Evolutionary conservation across 1,140 invertebrate genomes (phyloP).

Genomic region (Lordiphosa clarofinis): DNA sequence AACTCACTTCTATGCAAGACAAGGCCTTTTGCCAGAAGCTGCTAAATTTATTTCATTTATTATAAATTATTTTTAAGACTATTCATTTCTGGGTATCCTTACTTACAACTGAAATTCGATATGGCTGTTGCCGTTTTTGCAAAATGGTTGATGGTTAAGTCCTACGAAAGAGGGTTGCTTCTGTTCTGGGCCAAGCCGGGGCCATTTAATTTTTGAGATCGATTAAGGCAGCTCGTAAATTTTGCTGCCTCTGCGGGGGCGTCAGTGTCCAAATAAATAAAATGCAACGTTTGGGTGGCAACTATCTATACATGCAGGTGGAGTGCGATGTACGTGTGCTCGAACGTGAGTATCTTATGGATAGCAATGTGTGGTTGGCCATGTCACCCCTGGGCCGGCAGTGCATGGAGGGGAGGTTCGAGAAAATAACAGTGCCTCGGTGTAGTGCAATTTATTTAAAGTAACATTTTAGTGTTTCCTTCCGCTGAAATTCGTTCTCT

Average conservation of each 20-base stretch:
- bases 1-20: too few relatives aligned
- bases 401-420: background rate
- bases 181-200: background rate
- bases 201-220: slow-evolving; percentile 44
- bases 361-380: slow-evolving; percentile 56
- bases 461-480: slow-evolving; percentile 79
- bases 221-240: slow-evolving; percentile 48
- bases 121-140: background rate
- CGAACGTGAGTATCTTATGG: slow-evolving; percentile 19
- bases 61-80: too few relatives aligned
- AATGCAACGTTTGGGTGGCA: slow-evolving; percentile 42
- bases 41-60: too few relatives aligned
- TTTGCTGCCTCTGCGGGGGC: slow-evolving; percentile 43
- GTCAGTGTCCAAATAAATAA: slow-evolving; percentile 68
- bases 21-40: too few relatives aligned
- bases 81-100: too few relatives aligned
- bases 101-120: too few relatives aligned
- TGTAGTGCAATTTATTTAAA: slow-evolving; percentile 75
- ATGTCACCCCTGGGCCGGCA: slow-evolving; percentile 50
- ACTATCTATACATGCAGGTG: slow-evolving; percentile 27
- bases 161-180: slow-evolving; percentile 21
- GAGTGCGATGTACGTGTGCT: slow-evolving; percentile 6
- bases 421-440: slow-evolving; percentile 38
- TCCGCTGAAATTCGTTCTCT: slow-evolving; percentile 77
- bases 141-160: slow-evolving; percentile 13